Evolutionary conservation across 2,797 vertebrate genomes (phyloP), one percentile per base, ranked within the genome.

Genomic region (Myotis myotis): DNA sequence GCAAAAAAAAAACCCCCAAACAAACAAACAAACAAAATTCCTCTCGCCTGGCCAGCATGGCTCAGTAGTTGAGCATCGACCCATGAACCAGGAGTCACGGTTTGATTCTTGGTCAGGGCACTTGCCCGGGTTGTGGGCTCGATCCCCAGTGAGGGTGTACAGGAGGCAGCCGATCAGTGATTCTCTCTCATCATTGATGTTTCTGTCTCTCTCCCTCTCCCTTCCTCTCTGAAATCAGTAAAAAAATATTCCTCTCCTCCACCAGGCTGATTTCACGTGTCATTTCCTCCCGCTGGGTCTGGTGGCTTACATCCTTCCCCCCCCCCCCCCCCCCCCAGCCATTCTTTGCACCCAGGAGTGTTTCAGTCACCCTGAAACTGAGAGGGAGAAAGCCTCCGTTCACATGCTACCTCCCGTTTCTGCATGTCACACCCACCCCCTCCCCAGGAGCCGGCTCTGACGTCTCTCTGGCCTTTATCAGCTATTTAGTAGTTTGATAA

Each of bases 401-500:
- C 33, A 79, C 79, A 55, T 22, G 72, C 47, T 89, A 1, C 38
- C 75, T 70, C 89, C 74, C 23, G 38, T 92, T 93, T 93, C 88
- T 87, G 81, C 80, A 83, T 60, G 64, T 88, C 89, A 82, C 85
- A 23, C 19, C 16, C 75, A 2, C 51, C 47, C 15, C 17, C 57
- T 38, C 6, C 44, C 0, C 0, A 91, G 64, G 64, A 74, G 25
- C 72, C 2, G 36, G 41, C 83, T 82, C 55, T 60, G 7, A 64
- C 22, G 36, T 8, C 44, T 91, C 74, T 20, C 30, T 19, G 66
- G 38, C 44, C 84, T 90, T 88, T 85, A 53, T 64, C 55, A 44
- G 41, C 62, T 85, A 5, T 72, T 66, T 93, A 76, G 91, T 55
- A 71, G 53, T 70, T 84, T 80, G 81, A 95, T 76, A 62, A 93